Evolutionary conservation across 1,140 invertebrate species (phyloP).

Genomic region (Metaphire vulgaris): DNA sequence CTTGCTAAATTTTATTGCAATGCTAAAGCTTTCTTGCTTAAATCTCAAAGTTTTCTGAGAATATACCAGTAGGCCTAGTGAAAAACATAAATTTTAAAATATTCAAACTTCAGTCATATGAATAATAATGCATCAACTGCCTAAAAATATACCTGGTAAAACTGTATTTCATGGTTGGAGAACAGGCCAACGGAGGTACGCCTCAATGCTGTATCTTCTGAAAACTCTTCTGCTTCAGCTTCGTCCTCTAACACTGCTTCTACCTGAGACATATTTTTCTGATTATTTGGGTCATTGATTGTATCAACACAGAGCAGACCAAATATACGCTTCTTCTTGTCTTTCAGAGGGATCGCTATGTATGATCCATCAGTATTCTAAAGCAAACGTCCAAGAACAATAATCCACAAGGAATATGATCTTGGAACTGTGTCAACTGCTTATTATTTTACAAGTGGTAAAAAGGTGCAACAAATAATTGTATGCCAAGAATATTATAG

Average conservation of each 20-base stretch:
- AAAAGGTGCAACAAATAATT: too few relatives aligned
- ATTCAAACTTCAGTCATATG: too few relatives aligned
- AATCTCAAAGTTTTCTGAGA: too few relatives aligned
- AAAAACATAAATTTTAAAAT: too few relatives aligned
- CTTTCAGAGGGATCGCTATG: conserved; percentile 47
- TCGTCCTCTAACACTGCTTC: neutral
- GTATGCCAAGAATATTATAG: too few relatives aligned
- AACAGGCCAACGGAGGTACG: conserved; percentile 37
- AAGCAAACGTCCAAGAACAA: conserved; percentile 20
- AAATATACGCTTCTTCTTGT: conserved; percentile 46
- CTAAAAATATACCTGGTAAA: conserved; percentile 48
- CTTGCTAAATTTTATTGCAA: too few relatives aligned
- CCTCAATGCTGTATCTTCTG: neutral
- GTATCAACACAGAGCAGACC: conserved; percentile 50
- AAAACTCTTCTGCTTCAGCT: neutral
- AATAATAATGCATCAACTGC: too few relatives aligned
- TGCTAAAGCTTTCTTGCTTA: too few relatives aligned
- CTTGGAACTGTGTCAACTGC: neutral
- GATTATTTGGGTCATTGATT: conserved; percentile 41
- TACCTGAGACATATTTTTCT: neutral
- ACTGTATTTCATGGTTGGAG: conserved; percentile 51
- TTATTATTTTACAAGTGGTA: too few relatives aligned
- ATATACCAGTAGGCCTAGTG: too few relatives aligned
- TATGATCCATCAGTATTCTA: conserved; percentile 48
- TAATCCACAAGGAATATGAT: neutral